Evolutionary conservation across 2,797 vertebrate genomes (phyloP).

Genomic region (Centropyge bicolor): DNA sequence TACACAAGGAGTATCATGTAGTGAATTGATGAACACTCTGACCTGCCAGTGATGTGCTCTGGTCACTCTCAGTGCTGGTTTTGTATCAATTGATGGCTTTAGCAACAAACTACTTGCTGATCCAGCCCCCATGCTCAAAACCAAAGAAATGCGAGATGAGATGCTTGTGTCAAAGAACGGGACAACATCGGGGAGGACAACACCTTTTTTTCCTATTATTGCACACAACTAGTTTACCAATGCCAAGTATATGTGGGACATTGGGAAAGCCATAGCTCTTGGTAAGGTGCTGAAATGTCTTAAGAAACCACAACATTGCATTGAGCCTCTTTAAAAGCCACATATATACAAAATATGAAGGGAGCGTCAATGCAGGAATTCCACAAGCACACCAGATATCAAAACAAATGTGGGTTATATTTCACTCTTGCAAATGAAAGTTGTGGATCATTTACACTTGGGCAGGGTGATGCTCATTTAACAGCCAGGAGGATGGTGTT

Average conservation of each 20-base stretch:
- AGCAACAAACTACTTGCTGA: slow-evolving; percentile 67
- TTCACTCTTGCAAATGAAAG: slow-evolving; percentile 59
- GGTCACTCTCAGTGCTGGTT: slow-evolving; percentile 74
- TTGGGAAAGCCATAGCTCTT: slow-evolving; percentile 75
- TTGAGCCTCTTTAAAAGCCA: slow-evolving; percentile 76
- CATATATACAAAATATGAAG: slow-evolving; percentile 69
- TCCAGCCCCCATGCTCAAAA: slow-evolving; percentile 67
- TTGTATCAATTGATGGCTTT: slow-evolving; percentile 74
- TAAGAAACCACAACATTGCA: slow-evolving; percentile 74
- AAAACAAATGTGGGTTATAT: slow-evolving; percentile 69
- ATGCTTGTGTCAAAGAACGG: slow-evolving; percentile 60
- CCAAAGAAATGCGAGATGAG: slow-evolving; percentile 70
- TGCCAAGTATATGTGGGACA: slow-evolving; percentile 74
- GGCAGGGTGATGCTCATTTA: slow-evolving; percentile 33
- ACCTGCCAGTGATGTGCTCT: slow-evolving; percentile 77
- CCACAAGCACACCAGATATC: slow-evolving; percentile 70
- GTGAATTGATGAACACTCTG: slow-evolving; percentile 63
- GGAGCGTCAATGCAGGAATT: slow-evolving; percentile 61
- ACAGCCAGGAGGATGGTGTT: slow-evolving; percentile 14
- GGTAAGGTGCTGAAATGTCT: slow-evolving; percentile 78
- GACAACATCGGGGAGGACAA: slow-evolving; percentile 64
- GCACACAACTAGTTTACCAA: slow-evolving; percentile 81
- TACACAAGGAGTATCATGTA: slow-evolving; percentile 64
- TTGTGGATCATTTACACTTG: slow-evolving; percentile 56
- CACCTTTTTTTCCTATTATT: slow-evolving; percentile 77